Percentiles rank a stretch among this genome's conserved stretches.
Conservation (phyloP, 2,797 vertebrate genomes). For the Muscicapa comitata region DNA sequence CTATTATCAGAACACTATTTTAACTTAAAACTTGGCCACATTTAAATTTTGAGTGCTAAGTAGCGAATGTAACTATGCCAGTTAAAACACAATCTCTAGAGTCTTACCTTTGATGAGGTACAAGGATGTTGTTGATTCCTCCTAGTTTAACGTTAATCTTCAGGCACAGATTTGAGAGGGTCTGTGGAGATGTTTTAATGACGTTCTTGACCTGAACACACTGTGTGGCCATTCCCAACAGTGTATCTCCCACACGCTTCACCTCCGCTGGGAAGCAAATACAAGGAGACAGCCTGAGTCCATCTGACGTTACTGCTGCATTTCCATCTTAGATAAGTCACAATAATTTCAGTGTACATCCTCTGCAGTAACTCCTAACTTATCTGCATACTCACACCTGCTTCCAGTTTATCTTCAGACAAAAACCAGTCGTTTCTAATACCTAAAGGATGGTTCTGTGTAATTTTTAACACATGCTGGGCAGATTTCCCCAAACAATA, state of each 20-base stretch:
- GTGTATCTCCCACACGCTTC: constrained; percentile 82
- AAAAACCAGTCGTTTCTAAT: neutral
- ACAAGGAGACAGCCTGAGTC: neutral
- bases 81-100: neutral
- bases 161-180: constrained; percentile 85
- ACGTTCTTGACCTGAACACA: constrained; percentile 86
- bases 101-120: constrained; percentile 84
- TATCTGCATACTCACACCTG: neutral
- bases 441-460: neutral
- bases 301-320: neutral
- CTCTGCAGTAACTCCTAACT: neutral
- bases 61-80: neutral
- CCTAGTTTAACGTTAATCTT: constrained; percentile 85
- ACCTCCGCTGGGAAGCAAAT: constrained; percentile 76
- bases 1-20: neutral
- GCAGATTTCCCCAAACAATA: neutral
- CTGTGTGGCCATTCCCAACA: constrained; percentile 84
- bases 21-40: neutral
- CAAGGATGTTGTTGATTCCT: constrained; percentile 85
- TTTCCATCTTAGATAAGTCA: neutral
- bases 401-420: neutral
- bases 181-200: constrained; percentile 85
- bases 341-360: neutral
- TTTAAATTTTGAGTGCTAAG: neutral
- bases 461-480: neutral